These are phyloP conservation scores for Agrilus biguttatus DNA, from an alignment of 2,888 invertebrate genomes.

Conservation along the genomic window DNA sequence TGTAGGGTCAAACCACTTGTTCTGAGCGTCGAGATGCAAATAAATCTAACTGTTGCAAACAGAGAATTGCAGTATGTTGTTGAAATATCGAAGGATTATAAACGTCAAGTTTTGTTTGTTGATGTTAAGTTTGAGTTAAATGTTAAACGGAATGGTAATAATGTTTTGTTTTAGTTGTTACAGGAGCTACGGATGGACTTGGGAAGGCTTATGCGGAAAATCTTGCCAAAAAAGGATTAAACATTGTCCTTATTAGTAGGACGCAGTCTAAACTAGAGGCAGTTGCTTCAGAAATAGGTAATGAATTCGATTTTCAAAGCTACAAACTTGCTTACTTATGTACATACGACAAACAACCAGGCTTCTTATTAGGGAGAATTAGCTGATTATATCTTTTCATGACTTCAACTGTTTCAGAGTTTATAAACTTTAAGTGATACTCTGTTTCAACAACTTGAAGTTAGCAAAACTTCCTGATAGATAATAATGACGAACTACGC, in stretches of 20 bases:
- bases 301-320: slow-evolving; percentile 9
- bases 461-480: too few relatives aligned
- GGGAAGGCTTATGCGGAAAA: slow-evolving; percentile 74
- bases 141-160: background rate
- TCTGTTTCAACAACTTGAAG: too few relatives aligned
- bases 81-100: background rate
- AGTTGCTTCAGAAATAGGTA: slow-evolving; percentile 61
- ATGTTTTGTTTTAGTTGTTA: slow-evolving; percentile 54
- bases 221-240: slow-evolving; percentile 60
- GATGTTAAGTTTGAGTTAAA: background rate
- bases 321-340: background rate
- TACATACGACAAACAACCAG: background rate
- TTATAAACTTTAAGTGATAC: too few relatives aligned
- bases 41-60: background rate
- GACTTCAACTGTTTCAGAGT: too few relatives aligned
- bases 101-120: background rate
- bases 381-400: background rate
- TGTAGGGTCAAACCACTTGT: background rate
- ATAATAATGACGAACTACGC: too few relatives aligned
- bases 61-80: too few relatives aligned
- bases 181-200: slow-evolving; percentile 80
- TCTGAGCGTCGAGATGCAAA: background rate
- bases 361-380: background rate
- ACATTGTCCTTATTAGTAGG: slow-evolving; percentile 69
- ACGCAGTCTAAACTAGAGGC: slow-evolving; percentile 55